Base-by-base conservation (phyloP, 2,888 invertebrate species). In the Nemurella pictetii region DNA sequence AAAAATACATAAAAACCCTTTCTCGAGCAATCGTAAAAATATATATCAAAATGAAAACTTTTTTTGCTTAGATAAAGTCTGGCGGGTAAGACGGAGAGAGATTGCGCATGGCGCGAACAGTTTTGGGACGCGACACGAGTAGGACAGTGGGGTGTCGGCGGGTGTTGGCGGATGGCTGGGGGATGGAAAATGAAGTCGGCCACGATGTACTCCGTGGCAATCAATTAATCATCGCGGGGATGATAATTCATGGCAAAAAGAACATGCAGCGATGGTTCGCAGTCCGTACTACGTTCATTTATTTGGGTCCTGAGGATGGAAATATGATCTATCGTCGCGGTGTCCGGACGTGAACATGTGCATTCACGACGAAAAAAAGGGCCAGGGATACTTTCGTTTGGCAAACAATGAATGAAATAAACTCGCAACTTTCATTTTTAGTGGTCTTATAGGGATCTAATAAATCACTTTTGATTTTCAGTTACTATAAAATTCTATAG, bases 1-100 rank as follows among this genome's bases (percentile, higher is more conserved):
- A 82, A 82, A 82, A 82, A 72, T 72, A 55, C 72, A 82, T 82
- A 55, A 82, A 82, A 82, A 36, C 55, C 82, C 82, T 82, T 30
- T 72, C 82, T 82, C 55, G 15, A 30, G 5, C 20, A 82, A 72
- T 82, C 82, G 82, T 82, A 82, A 82, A 72, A 20, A 72, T 72
- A 72, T 82, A 55, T 82, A 78, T 78, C 78, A 78, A n/a, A 78
- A 75, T 27, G 28, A 30, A 78, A 78, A 78, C 78, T 29, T 78
- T 78, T 30, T 78, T 78, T 78, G n/a, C 28, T 78, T 78, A 78
- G 26, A 75, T 75, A 75, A n/a, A 20, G 25, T 73, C 3, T 15
- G 55, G 55, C 20, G 55, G 55, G 9, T n/a, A n/a, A n/a, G n/a
- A n/a, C n/a, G n/a, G n/a, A n/a, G n/a, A n/a, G n/a, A n/a, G n/a